A percentile compares a stretch with the other conserved stretches of the same genome.
Evolutionary conservation across 1,140 invertebrate genomes (phyloP).

Genomic region (Apis dorsata): DNA sequence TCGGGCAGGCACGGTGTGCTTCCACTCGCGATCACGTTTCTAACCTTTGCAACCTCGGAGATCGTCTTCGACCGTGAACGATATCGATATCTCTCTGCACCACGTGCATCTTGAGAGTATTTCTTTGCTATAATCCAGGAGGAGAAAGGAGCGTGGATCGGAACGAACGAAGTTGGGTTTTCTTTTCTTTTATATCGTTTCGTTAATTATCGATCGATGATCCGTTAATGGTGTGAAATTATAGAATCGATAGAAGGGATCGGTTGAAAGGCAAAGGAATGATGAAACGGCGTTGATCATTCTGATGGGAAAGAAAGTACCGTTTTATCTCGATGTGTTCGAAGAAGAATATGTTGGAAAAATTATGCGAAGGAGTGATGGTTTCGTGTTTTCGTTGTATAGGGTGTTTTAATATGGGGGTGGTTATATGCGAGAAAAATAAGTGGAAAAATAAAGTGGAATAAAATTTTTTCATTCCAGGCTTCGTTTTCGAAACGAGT

Average conservation of each 20-base stretch:
- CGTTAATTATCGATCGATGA: neutral
- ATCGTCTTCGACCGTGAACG: neutral
- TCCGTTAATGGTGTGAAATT: neutral
- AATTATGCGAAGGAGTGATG: neutral
- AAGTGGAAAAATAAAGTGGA: no score
- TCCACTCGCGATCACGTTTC: slow-evolving; percentile 39
- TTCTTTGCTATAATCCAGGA: no score
- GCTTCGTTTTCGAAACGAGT: no score
- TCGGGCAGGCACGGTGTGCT: slow-evolving; percentile 10
- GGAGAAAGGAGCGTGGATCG: neutral
- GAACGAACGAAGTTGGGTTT: neutral
- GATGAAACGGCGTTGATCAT: neutral
- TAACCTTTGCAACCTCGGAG: slow-evolving; percentile 17
- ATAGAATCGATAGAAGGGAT: neutral
- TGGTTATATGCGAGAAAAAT: no score
- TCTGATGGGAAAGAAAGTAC: neutral
- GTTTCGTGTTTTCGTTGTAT: neutral
- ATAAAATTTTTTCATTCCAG: no score
- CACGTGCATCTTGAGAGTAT: no score
- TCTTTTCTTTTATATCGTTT: neutral
- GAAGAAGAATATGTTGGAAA: neutral
- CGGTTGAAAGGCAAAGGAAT: no score
- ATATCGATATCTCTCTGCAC: neutral
- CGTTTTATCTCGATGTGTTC: neutral
- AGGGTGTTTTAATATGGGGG: no score